phyloP scores from a whole-genome alignment of 2,888 invertebrate genomes.

The Epirrhoe alternata region DNA sequence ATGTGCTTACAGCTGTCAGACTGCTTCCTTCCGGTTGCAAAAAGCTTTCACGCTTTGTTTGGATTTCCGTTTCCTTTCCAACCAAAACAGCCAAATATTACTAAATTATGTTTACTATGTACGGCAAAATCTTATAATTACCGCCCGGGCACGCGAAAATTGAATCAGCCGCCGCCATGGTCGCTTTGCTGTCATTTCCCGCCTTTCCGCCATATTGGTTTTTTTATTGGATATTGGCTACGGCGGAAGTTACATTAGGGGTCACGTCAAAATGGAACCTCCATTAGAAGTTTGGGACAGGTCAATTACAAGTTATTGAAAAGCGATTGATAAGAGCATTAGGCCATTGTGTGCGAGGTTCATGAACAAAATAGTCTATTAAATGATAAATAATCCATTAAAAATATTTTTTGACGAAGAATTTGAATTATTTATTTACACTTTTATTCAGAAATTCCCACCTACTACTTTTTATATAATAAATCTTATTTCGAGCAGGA shows the following conservation, averaged over 20 bases:
- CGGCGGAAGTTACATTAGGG: constrained; percentile 30
- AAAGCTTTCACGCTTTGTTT: constrained; percentile 8
- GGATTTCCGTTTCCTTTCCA: constrained; percentile 4
- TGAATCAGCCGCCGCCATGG: constrained; percentile 38
- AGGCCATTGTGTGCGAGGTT: neutral
- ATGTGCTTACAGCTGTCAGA: constrained; percentile 1
- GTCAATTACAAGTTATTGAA: constrained; percentile 16
- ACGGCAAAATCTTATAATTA: constrained; percentile 22
- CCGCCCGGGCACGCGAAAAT: constrained; percentile 42
- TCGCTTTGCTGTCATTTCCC: constrained; percentile 19
- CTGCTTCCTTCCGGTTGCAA: constrained; percentile 15
- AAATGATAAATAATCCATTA: too few relatives aligned
- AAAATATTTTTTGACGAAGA: too few relatives aligned
- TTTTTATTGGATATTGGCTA: constrained; percentile 27
- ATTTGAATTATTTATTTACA: neutral
- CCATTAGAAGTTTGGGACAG: constrained; percentile 27
- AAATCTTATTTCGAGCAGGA: neutral
- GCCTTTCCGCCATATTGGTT: constrained; percentile 46
- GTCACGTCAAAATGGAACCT: constrained; percentile 20
- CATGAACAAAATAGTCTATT: too few relatives aligned
- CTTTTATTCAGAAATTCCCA: neutral
- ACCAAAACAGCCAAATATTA: constrained; percentile 12
- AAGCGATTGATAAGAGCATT: constrained; percentile 10
- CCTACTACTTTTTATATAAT: neutral
- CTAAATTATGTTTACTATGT: constrained; percentile 18